Evolutionary conservation across 2,888 invertebrate species (phyloP), one percentile per base, ranked within the genome.

Genomic region (Elysia crispata): DNA sequence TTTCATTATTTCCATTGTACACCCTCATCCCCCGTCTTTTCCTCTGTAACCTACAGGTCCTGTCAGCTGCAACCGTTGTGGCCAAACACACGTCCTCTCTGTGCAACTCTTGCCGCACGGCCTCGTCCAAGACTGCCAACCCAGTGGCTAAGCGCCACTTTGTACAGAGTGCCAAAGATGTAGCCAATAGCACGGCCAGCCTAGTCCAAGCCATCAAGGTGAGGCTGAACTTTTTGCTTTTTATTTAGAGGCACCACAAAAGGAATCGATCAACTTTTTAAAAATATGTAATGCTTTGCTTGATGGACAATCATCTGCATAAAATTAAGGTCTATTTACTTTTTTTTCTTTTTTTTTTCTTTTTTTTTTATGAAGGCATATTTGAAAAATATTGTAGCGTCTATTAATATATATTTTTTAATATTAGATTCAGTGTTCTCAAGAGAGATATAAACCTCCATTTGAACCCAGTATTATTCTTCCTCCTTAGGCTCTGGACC

Each of bases 101-200:
- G 75, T 99, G 99, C 92, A 98, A 98, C 91, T 96, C 98, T 60
- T 99, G 99, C 90, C 95, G 98, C 49, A 94, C 95, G 76, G 98
- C 99, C 0, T 98, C 98, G 49, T 96, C 96, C 84, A 96, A 96
- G 90, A 97, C 97, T 0, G 94, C 94, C 80, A 97, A 97, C 92
- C 96, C 98, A 0, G 96, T 96, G 3, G 97, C 97, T 79, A 98
- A 98, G 93, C 93, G 98, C 50, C 98, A 98, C 92, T 98, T 99
- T 92, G 98, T 99, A 77, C 97, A 98, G 91, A 96, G 97, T 84
- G 99, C 99, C 77, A 98, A 98, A 92, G 98, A 98, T 89, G 97
- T 99, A 1, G 99, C 99, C 74, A 97, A 97, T 92, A 97, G 97
- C 25, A 99, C 99, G 0, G 97, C 98, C 0, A 95, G 95, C 84